phyloP scores from a whole-genome alignment of 2,113 vertebrate genomes.

The Pholis gunnellus region DNA sequence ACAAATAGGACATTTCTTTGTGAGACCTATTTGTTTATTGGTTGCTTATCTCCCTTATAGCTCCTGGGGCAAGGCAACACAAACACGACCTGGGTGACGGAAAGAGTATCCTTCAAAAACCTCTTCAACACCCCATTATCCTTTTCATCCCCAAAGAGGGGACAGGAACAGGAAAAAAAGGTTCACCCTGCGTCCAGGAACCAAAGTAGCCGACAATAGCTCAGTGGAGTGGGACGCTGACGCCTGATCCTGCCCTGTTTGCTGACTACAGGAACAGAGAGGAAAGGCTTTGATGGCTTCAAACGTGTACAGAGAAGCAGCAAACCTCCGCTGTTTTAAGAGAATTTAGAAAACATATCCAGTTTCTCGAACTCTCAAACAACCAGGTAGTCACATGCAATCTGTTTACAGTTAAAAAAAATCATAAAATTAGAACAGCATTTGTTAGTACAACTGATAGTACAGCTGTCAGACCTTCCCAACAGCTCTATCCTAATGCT shows the following conservation, averaged over 20 bases:
- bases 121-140: constrained; percentile 59
- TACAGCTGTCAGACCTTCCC: background rate
- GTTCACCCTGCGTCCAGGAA: constrained; percentile 49
- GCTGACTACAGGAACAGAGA: constrained; percentile 26
- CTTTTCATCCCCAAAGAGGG: constrained; percentile 42
- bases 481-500: constrained; percentile 20
- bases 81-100: constrained; percentile 62
- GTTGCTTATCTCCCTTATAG: constrained; percentile 64
- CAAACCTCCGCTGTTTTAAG: constrained; percentile 11
- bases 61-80: constrained; percentile 48
- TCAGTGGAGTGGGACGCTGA: constrained; percentile 59
- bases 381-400: background rate
- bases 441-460: background rate
- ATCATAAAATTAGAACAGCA: background rate
- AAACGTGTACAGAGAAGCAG: constrained; percentile 21
- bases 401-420: background rate
- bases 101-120: constrained; percentile 45
- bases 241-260: constrained; percentile 42
- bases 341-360: constrained; percentile 3
- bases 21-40: constrained; percentile 64
- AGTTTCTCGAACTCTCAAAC: background rate
- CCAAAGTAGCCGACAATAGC: constrained; percentile 19
- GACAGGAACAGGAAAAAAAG: constrained; percentile 62
- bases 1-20: constrained; percentile 67
- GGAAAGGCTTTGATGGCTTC: constrained; percentile 27